These are phyloP conservation scores for Lasaia peninsularis DNA, from an alignment of 1,140 invertebrate genomes.

Conservation along the genomic window DNA sequence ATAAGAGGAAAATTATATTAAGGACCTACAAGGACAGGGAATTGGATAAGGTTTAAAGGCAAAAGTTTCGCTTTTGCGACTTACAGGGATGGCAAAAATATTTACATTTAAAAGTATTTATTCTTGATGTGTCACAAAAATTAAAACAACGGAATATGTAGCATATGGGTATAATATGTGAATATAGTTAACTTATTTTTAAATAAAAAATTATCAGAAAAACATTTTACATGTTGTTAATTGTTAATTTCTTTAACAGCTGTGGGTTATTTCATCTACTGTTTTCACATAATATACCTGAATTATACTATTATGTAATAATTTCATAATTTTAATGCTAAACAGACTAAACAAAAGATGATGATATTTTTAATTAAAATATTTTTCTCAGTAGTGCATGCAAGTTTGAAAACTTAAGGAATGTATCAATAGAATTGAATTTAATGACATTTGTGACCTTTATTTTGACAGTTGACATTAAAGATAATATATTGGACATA, in stretches of 20 bases:
- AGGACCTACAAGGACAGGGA: slow-evolving; percentile 20
- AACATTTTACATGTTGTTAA: no score
- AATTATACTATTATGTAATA: neutral
- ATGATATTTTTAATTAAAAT: neutral
- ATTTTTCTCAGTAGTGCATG: neutral
- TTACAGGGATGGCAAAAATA: neutral
- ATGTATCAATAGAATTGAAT: no score
- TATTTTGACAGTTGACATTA: no score
- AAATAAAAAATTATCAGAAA: no score
- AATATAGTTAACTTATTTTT: neutral
- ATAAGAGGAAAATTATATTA: slow-evolving; percentile 9
- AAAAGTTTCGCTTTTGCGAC: neutral
- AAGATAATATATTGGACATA: no score
- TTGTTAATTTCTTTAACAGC: neutral
- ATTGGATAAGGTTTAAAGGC: slow-evolving; percentile 17
- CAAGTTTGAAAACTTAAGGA: neutral
- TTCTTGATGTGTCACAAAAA: neutral
- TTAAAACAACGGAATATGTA: no score
- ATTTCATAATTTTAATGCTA: neutral
- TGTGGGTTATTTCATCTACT: neutral
- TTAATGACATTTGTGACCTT: neutral
- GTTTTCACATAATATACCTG: neutral
- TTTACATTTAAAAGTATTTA: neutral
- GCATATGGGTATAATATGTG: neutral
- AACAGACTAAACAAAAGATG: neutral